phyloP scores from a whole-genome alignment of 2,113 vertebrate species.

The Psettodes erumei region DNA sequence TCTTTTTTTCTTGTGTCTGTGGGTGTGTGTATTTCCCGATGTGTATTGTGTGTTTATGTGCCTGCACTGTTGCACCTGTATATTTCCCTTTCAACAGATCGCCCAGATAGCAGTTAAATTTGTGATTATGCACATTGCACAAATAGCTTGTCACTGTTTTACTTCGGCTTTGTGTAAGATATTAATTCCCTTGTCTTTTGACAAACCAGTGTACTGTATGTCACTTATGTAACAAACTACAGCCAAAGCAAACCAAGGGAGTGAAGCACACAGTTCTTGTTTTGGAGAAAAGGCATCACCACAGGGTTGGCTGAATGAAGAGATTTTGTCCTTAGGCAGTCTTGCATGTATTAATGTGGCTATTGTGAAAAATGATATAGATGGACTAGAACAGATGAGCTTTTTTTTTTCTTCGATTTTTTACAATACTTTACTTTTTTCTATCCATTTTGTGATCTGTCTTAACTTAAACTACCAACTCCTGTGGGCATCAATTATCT shows the following conservation, averaged over 20 bases:
- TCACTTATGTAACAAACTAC: constrained; percentile 51
- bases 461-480: constrained; percentile 62
- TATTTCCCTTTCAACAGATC: constrained; percentile 28
- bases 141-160: background rate
- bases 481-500: constrained; percentile 67
- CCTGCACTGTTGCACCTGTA: constrained; percentile 37
- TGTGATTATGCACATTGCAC: background rate
- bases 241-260: constrained; percentile 22
- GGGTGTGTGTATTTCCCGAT: constrained; percentile 20
- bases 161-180: constrained; percentile 16
- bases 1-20: background rate
- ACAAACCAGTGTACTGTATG: background rate
- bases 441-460: constrained; percentile 54
- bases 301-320: constrained; percentile 46
- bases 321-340: constrained; percentile 31
- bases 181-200: constrained; percentile 21
- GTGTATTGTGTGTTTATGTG: constrained; percentile 36
- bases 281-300: constrained; percentile 43
- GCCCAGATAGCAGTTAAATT: constrained; percentile 3
- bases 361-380: constrained; percentile 49
- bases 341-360: constrained; percentile 47
- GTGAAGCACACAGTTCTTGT: constrained; percentile 11
- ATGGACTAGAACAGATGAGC: constrained; percentile 29
- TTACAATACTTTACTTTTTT: constrained; percentile 46
- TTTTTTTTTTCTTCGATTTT: constrained; percentile 15